Percentiles rank a stretch among this genome's conserved stretches.
Evolutionary conservation across 2,888 invertebrate genomes (phyloP).

Genomic region (Lobophora halterata): DNA sequence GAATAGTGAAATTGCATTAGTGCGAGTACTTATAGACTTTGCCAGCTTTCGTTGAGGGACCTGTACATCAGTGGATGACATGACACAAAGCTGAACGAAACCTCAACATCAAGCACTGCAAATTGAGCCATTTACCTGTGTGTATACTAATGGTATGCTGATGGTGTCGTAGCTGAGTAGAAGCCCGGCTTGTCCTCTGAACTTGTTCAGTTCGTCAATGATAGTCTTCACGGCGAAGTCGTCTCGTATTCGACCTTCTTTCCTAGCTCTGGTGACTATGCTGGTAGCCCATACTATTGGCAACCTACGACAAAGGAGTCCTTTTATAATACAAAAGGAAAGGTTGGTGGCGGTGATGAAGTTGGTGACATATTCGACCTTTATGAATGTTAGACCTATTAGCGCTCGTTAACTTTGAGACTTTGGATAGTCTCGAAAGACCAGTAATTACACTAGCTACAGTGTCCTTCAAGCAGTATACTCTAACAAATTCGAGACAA

Average conservation of each 20-base stretch:
- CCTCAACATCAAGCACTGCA: not conserved
- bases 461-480: no score
- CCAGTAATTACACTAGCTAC: no score
- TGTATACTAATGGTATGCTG: conserved; percentile 90
- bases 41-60: no score
- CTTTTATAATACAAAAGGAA: not conserved
- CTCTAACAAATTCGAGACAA: no score
- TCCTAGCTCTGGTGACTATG: conserved; percentile 93
- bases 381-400: no score
- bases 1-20: no score
- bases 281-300: conserved; percentile 96
- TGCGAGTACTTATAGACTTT: no score
- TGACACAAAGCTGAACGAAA: not conserved
- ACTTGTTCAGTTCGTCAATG: conserved; percentile 92
- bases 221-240: conserved; percentile 96
- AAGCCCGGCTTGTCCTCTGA: conserved; percentile 88
- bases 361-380: no score
- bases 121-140: no score
- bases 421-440: no score
- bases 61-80: not conserved
- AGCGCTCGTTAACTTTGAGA: no score
- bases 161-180: conserved; percentile 90
- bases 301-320: conserved; percentile 70
- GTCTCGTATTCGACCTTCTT: conserved; percentile 92
- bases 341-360: no score